Base-by-base conservation (phyloP, 2,888 invertebrate genomes). In the Zaprionus bogoriensis region DNA sequence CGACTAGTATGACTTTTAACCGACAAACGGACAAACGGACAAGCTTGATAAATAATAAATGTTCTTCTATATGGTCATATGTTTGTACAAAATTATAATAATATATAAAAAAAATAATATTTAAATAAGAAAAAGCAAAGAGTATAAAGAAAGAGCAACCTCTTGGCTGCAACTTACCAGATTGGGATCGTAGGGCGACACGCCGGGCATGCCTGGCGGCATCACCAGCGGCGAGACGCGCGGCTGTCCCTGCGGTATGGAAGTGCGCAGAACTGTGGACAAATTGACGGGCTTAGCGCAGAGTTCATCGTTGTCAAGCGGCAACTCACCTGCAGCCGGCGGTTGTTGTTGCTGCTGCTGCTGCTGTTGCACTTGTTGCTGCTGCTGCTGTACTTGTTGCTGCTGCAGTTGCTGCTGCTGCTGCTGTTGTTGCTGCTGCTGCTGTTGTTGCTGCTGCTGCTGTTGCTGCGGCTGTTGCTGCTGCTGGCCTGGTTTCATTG, bases 131-230 rank as follows among this genome's bases (percentile, higher is more conserved):
- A 22, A 4, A 17, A 9, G 7, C 20, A 39, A n/a, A n/a, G n/a
- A n/a, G n/a, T n/a, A n/a, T n/a, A n/a, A n/a, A n/a, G n/a, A n/a
- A n/a, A n/a, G n/a, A n/a, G n/a, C n/a, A n/a, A n/a, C n/a, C n/a
- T n/a, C 12, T 12, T 5, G n/a, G 1, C 6, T 32, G 12, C n/a
- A 14, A 88, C 95, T 95, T 92, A 96, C 96, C 94, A 96, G 91
- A 88, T 93, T 93, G 7, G 93, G 92, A 82, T 94, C 94, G 78
- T 93, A 94, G 12, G 93, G 92, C 12, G 94, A 92, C 39, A 94
- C 92, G 17, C 80, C 83, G 19, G 94, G 92, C 75, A 94, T 91
- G 19, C 92, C 92, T 2, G 92, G 89, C 48, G 92, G 92, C 61
- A 92, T 73, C 20, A 92, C 90, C 48, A 90, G 62, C 54, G 92